A percentile compares a stretch with the other conserved stretches of the same genome.
phyloP scores from a whole-genome alignment of 2,113 vertebrate species.

The Alosa alosa region DNA sequence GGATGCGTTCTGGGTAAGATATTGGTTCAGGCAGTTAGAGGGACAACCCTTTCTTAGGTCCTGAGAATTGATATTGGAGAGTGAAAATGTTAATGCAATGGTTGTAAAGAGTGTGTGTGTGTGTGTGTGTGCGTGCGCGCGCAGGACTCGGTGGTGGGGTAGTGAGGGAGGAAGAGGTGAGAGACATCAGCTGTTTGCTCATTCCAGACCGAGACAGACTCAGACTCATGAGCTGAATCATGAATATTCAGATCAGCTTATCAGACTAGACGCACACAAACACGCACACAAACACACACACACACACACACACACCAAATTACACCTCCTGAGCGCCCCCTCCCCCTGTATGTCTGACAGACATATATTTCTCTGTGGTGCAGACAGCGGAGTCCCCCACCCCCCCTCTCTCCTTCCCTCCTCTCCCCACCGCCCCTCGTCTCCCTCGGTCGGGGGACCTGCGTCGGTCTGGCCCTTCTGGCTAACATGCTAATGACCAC shows the following conservation, averaged over 20 bases:
- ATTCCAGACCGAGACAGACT: not conserved
- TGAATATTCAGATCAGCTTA: slow-evolving; percentile 18
- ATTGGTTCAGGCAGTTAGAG: not conserved
- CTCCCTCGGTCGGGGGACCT: not conserved
- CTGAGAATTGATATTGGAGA: not conserved
- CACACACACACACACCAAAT: not conserved
- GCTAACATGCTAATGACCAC: not conserved
- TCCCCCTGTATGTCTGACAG: not conserved
- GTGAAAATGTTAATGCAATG: too few species aligned
- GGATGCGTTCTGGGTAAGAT: not conserved
- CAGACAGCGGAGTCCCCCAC: not conserved
- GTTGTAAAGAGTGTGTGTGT: not conserved
- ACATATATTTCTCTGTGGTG: not conserved
- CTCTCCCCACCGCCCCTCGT: not conserved
- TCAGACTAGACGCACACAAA: not conserved
- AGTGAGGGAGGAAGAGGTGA: too few species aligned
- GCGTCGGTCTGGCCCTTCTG: not conserved
- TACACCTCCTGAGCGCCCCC: not conserved
- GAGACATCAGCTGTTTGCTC: not conserved
- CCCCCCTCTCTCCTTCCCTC: not conserved
- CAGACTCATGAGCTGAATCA: not conserved
- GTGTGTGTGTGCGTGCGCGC: too few species aligned
- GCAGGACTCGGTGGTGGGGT: not conserved
- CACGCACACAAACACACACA: not conserved
- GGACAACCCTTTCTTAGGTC: not conserved